Percentiles rank a stretch among this genome's conserved stretches.
phyloP scores from a whole-genome alignment of 2,113 vertebrate species.

The Ammospiza caudacuta region DNA sequence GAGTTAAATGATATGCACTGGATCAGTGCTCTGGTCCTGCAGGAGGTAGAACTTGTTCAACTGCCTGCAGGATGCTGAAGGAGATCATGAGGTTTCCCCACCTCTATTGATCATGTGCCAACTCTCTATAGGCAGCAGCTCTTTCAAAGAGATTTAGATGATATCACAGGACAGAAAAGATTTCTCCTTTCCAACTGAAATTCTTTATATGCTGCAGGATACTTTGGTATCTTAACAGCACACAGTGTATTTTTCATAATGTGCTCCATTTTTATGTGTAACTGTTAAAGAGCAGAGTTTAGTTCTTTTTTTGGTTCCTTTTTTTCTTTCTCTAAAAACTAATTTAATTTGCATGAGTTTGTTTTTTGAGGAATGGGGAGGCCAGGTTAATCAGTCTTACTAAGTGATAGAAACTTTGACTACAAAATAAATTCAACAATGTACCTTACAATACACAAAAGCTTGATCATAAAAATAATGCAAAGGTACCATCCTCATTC shows the following conservation, averaged over 20 bases:
- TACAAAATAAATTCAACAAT: slow-evolving; percentile 65
- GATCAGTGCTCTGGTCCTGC: not conserved
- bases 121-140: not conserved
- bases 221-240: not conserved
- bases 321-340: not conserved
- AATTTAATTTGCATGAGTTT: not conserved
- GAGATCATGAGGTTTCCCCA: not conserved
- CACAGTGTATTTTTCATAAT: not conserved
- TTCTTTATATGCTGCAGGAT: not conserved
- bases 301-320: too few species aligned
- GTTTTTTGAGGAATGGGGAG: rapidly evolving
- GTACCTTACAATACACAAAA: slow-evolving; percentile 42
- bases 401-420: not conserved
- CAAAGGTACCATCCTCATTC: slow-evolving; percentile 42
- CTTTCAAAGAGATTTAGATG: not conserved
- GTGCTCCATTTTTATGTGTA: not conserved
- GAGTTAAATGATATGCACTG: not conserved
- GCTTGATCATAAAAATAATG: slow-evolving; percentile 49
- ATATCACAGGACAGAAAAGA: not conserved
- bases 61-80: not conserved
- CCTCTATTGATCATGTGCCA: not conserved
- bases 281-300: not conserved
- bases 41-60: not conserved
- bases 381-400: not conserved
- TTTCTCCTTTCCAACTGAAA: not conserved